Evolutionary conservation across 2,113 vertebrate species (phyloP).

Genomic region (Toxotes chatareus): DNA sequence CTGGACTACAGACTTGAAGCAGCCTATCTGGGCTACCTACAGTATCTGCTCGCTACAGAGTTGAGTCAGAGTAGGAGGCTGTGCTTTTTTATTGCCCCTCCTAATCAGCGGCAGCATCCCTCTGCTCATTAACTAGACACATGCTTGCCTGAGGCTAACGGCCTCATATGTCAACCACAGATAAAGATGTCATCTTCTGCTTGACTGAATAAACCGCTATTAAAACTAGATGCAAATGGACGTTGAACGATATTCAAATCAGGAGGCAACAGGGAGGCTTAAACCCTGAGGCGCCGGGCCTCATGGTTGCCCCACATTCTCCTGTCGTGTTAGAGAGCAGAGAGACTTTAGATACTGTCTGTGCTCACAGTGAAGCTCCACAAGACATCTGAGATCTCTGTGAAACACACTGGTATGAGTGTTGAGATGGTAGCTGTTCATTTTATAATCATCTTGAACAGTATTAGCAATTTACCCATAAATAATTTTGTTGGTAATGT

Average conservation of each 20-base stretch:
- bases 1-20: conserved; percentile 41
- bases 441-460: not conserved
- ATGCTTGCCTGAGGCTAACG: conserved; percentile 76
- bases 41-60: conserved; percentile 31
- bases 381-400: conserved; percentile 5
- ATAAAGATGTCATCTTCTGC: conserved; percentile 83
- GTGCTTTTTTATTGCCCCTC: conserved; percentile 64
- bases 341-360: conserved; percentile 46
- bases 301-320: conserved; percentile 66
- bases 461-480: not conserved
- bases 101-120: conserved; percentile 81
- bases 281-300: conserved; percentile 70
- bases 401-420: conserved; percentile 2
- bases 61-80: conserved; percentile 46
- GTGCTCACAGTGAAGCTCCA: conserved; percentile 8
- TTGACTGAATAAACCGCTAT: conserved; percentile 78
- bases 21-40: conserved; percentile 13
- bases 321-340: conserved; percentile 36
- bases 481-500: not conserved
- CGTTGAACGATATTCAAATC: conserved; percentile 74
- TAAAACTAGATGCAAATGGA: conserved; percentile 79
- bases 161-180: conserved; percentile 77
- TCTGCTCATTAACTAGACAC: conserved; percentile 82
- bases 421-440: not conserved
- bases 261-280: conserved; percentile 66